Evolutionary conservation across 2,113 vertebrate genomes (phyloP).

Genomic region (Malurus elegans): DNA sequence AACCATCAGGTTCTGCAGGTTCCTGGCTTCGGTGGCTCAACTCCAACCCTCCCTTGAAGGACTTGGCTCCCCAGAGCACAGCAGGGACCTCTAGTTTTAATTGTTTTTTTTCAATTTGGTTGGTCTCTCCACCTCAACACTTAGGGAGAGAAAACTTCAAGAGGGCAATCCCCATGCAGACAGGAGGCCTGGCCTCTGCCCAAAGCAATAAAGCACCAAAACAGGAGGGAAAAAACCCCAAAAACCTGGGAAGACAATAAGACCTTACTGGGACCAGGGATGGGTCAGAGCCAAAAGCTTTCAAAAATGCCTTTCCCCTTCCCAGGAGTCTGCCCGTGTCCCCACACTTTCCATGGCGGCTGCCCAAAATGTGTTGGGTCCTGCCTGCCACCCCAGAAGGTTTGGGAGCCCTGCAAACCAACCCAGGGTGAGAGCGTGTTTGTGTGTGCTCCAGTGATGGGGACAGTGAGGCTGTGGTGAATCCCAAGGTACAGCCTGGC

Average conservation of each 20-base stretch:
- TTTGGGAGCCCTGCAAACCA: background rate
- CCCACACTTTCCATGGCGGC: fast-evolving
- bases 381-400: background rate
- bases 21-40: background rate
- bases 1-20: background rate
- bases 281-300: background rate
- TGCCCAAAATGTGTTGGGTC: background rate
- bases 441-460: background rate
- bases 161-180: background rate
- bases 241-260: background rate
- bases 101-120: background rate
- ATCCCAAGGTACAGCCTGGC: background rate
- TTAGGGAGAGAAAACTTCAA: background rate
- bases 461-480: background rate
- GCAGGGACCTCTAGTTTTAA: background rate
- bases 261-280: background rate
- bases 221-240: background rate
- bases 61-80: background rate
- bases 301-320: background rate
- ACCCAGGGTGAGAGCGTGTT: fast-evolving
- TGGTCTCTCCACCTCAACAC: background rate
- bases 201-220: background rate
- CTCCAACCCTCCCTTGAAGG: background rate
- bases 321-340: background rate
- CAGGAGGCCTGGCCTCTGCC: background rate